A percentile compares a stretch with the other conserved stretches of the same genome.
These are phyloP conservation scores for Acrocephalus kingi DNA, from an alignment of 2,113 vertebrate species.

Conservation along the genomic window DNA sequence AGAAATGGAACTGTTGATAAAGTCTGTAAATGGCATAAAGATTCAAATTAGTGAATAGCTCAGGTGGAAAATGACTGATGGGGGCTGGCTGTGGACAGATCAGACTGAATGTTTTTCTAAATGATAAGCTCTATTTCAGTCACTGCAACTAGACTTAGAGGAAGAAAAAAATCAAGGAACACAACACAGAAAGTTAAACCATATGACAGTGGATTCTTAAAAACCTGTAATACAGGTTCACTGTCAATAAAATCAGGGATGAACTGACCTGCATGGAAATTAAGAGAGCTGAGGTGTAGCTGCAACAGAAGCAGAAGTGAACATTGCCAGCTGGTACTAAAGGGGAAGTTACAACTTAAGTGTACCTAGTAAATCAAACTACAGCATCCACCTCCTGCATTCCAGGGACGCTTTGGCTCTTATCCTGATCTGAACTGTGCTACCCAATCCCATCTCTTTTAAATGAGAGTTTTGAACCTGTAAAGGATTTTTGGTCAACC, in stretches of 20 bases:
- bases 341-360: not conserved
- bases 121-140: not conserved
- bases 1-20: not conserved
- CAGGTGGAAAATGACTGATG: not conserved
- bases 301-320: not conserved
- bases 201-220: not conserved
- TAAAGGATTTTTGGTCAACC: not conserved
- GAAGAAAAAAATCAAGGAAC: conserved; percentile 1
- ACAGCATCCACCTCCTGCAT: not conserved
- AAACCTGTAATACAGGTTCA: not conserved
- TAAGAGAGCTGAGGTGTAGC: not conserved
- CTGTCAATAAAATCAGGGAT: not conserved
- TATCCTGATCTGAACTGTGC: not conserved
- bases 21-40: not conserved
- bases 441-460: not conserved
- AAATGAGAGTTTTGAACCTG: not conserved
- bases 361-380: conserved; percentile 5
- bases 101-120: not conserved
- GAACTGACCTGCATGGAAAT: not conserved
- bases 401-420: not conserved
- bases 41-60: not conserved
- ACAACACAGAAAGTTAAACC: not conserved
- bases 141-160: not conserved
- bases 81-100: not conserved
- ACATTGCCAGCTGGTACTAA: not conserved